A percentile compares a stretch with the other conserved stretches of the same genome.
Evolutionary conservation across 2,113 vertebrate genomes (phyloP).

Genomic region (Aegypius monachus): DNA sequence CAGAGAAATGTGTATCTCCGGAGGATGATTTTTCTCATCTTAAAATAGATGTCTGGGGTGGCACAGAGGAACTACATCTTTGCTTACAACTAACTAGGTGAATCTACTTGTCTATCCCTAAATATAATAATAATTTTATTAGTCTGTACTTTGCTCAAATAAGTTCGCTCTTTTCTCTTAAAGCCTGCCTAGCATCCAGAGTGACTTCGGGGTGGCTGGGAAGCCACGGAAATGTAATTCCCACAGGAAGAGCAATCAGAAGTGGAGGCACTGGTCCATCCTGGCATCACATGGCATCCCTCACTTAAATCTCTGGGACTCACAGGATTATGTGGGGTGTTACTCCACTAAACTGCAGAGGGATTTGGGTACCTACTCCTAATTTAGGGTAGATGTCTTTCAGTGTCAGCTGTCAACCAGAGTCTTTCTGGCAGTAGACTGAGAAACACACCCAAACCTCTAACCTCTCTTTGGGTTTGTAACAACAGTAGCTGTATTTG

Average conservation of each 20-base stretch:
- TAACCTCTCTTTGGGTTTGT: background rate
- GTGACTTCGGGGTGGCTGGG: background rate
- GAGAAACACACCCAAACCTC: background rate
- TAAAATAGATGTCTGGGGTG: background rate
- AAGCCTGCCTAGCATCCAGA: background rate
- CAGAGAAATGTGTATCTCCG: background rate
- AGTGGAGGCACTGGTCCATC: background rate
- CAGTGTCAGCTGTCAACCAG: background rate
- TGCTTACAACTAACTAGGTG: background rate
- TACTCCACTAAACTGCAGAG: background rate
- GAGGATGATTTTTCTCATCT: background rate
- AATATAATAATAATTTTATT: background rate
- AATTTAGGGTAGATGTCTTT: background rate
- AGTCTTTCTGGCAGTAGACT: background rate
- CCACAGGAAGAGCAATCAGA: background rate
- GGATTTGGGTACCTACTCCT: background rate
- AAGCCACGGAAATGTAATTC: background rate
- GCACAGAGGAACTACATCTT: background rate
- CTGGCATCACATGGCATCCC: background rate
- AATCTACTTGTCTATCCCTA: background rate
- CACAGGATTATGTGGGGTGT: background rate
- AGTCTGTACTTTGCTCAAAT: background rate
- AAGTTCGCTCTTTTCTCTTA: background rate
- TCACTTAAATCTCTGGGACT: background rate
- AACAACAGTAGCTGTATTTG: background rate